phyloP scores from a whole-genome alignment of 2,113 vertebrate species.

The Phoenicopterus ruber region DNA sequence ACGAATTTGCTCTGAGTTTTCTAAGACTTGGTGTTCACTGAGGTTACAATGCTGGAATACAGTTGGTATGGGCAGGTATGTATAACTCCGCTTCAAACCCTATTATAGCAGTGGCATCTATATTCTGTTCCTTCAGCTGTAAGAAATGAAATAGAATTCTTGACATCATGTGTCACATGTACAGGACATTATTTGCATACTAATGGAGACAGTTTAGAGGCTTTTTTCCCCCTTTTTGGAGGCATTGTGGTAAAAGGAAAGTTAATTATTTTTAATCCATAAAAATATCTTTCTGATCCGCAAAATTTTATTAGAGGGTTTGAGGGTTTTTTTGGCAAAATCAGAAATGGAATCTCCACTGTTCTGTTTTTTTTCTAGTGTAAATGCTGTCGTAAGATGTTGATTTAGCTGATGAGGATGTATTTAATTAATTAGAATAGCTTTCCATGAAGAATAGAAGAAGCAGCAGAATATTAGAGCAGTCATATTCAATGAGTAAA shows the following conservation, averaged over 20 bases:
- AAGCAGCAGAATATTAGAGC: neutral
- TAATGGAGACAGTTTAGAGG: neutral
- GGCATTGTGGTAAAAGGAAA: neutral
- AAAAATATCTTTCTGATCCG: neutral
- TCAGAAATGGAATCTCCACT: neutral
- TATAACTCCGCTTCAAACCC: slow-evolving; percentile 61
- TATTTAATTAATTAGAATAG: neutral
- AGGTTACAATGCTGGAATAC: slow-evolving; percentile 92
- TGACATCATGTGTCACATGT: slow-evolving; percentile 48
- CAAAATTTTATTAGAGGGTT: neutral
- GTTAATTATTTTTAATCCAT: neutral
- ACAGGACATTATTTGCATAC: slow-evolving; percentile 36
- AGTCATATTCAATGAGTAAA: neutral
- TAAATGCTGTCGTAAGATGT: neutral
- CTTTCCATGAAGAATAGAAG: neutral
- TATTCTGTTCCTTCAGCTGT: slow-evolving; percentile 47
- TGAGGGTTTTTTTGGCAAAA: neutral
- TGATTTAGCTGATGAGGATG: neutral
- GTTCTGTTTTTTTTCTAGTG: neutral
- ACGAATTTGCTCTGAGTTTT: slow-evolving; percentile 53
- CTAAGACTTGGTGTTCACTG: slow-evolving; percentile 51
- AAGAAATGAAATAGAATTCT: slow-evolving; percentile 60
- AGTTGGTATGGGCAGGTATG: slow-evolving; percentile 96
- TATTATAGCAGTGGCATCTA: neutral
- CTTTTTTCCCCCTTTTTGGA: neutral